Evolutionary conservation across 2,113 vertebrate species (phyloP).

Genomic region (Crypturellus undulatus): DNA sequence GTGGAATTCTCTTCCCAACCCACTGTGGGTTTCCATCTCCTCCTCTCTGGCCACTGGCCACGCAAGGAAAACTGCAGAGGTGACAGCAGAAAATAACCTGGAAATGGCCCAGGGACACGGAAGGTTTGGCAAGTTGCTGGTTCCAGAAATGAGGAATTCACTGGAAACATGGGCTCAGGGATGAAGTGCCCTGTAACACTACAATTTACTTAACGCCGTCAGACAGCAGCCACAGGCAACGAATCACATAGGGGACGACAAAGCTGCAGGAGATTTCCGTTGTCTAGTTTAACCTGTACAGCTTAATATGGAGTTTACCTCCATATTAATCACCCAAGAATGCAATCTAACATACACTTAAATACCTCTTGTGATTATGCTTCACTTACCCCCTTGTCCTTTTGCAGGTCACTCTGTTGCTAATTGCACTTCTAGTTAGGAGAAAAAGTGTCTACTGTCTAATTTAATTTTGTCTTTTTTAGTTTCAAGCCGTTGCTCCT

Average conservation of each 20-base stretch:
- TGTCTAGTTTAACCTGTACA: slow-evolving; percentile 47
- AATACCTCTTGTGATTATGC: slow-evolving; percentile 63
- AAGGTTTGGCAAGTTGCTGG: slow-evolving; percentile 18
- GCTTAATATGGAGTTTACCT: slow-evolving; percentile 49
- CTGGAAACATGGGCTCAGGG: slow-evolving; percentile 40
- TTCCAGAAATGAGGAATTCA: slow-evolving; percentile 25
- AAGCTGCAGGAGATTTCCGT: slow-evolving; percentile 38
- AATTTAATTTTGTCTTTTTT: slow-evolving; percentile 65
- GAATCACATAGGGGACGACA: slow-evolving; percentile 28
- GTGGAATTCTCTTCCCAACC: neutral
- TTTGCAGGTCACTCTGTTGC: slow-evolving; percentile 24
- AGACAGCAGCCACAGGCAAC: slow-evolving; percentile 21
- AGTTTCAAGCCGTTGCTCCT: slow-evolving; percentile 75
- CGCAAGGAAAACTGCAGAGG: neutral
- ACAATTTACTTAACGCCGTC: slow-evolving; percentile 42
- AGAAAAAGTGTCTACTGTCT: slow-evolving; percentile 49
- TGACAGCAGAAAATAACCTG: accelerated
- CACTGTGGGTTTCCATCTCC: neutral
- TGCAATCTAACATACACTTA: slow-evolving; percentile 55
- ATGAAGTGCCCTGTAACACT: slow-evolving; percentile 49
- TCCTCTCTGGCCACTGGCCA: neutral
- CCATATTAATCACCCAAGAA: slow-evolving; percentile 52
- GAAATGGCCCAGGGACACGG: neutral
- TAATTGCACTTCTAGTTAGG: slow-evolving; percentile 68
- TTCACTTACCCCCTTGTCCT: slow-evolving; percentile 70